These are phyloP conservation scores for Cantharis nigra DNA, from an alignment of 2,888 invertebrate species.

Conservation along the genomic window DNA sequence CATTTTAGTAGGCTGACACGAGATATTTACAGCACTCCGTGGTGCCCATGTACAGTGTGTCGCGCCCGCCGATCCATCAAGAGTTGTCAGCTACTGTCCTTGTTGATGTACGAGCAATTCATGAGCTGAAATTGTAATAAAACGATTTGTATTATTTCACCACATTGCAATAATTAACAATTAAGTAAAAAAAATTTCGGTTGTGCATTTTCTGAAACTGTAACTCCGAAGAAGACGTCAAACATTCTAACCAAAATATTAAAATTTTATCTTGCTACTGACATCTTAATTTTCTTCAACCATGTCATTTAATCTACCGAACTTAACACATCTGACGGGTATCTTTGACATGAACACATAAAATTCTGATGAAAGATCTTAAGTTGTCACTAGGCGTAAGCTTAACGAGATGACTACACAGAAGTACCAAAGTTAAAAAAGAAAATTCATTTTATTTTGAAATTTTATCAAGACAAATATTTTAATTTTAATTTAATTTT, in stretches of 20 bases:
- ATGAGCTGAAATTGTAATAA: constrained; percentile 28
- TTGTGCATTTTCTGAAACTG: not conserved
- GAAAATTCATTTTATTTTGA: not conserved
- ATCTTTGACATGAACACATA: constrained; percentile 13
- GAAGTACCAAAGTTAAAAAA: constrained; percentile 8
- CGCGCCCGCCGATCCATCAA: constrained; percentile 44
- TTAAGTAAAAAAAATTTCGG: not conserved
- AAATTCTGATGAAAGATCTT: constrained; percentile 18
- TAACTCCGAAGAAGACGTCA: constrained; percentile 8
- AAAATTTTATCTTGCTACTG: constrained; percentile 15
- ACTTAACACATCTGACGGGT: constrained; percentile 25
- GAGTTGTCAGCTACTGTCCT: constrained; percentile 44
- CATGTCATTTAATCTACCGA: constrained; percentile 26
- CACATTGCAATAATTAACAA: constrained; percentile 21
- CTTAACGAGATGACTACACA: constrained; percentile 9
- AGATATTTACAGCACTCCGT: constrained; percentile 31
- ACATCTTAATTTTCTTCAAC: constrained; percentile 22
- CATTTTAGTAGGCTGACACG: constrained; percentile 25
- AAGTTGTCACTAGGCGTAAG: constrained; percentile 14
- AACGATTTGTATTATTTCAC: constrained; percentile 25
- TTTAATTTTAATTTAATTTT: not conserved
- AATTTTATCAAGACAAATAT: not conserved
- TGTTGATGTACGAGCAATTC: constrained; percentile 38
- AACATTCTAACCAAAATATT: constrained; percentile 18
- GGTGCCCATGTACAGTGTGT: constrained; percentile 44